These are phyloP conservation scores for Chaetophractus vellerosus DNA, from an alignment of 2,797 vertebrate species.

Conservation along the genomic window DNA sequence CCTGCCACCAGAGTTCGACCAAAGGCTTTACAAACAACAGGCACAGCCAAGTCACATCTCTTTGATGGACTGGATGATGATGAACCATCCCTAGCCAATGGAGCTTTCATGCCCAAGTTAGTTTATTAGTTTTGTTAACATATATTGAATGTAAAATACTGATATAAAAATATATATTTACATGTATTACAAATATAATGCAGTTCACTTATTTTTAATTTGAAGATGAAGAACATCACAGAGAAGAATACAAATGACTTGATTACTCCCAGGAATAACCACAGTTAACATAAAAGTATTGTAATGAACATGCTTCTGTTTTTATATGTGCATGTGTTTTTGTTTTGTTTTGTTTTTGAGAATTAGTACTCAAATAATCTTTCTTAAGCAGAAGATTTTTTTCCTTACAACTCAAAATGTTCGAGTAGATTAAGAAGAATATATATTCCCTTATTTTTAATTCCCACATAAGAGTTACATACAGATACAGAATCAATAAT, in stretches of 20 bases:
- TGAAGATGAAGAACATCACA: background rate
- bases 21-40: constrained; percentile 94
- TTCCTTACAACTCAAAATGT: background rate
- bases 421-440: constrained; percentile 34
- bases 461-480: background rate
- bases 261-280: background rate
- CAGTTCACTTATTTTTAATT: background rate
- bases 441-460: background rate
- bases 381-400: constrained; percentile 5
- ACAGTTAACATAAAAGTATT: constrained; percentile 47
- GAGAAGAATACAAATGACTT: constrained; percentile 12
- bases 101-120: constrained; percentile 96
- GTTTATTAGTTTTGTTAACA: constrained; percentile 67
- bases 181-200: background rate
- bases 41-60: constrained; percentile 95
- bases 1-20: constrained; percentile 96
- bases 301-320: background rate
- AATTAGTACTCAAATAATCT: constrained; percentile 8
- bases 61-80: constrained; percentile 98
- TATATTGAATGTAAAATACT: constrained; percentile 10
- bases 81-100: constrained; percentile 94
- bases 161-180: constrained; percentile 16
- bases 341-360: constrained; percentile 24
- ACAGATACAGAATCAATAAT: constrained; percentile 12
- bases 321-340: constrained; percentile 26